These are phyloP conservation scores for Palloptera scutellata DNA, from an alignment of 2,888 invertebrate genomes.

Conservation along the genomic window DNA sequence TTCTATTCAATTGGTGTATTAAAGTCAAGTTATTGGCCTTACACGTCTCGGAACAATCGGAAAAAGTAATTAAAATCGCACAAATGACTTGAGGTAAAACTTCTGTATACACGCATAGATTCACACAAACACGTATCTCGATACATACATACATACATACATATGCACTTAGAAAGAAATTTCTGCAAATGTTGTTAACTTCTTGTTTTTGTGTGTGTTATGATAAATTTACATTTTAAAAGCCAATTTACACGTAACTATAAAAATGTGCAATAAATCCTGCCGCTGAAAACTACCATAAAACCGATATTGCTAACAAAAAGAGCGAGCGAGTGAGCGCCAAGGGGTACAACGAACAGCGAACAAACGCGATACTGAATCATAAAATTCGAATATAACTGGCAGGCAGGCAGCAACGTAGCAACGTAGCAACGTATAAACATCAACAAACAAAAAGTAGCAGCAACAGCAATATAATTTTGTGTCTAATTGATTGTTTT, in stretches of 20 bases:
- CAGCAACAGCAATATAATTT: conserved; percentile 43
- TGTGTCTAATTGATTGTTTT: conserved; percentile 58
- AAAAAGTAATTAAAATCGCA: too few relatives aligned
- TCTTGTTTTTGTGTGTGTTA: conserved; percentile 41
- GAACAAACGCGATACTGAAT: not conserved
- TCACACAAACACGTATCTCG: not conserved
- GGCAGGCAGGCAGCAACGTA: conserved; percentile 17
- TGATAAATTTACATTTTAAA: conserved; percentile 63
- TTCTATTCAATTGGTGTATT: too few relatives aligned
- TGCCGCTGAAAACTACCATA: conserved; percentile 47
- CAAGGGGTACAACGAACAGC: not conserved
- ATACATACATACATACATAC: not conserved
- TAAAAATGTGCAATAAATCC: conserved; percentile 61
- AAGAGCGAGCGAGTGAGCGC: not conserved
- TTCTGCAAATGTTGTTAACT: not conserved
- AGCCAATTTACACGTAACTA: conserved; percentile 64
- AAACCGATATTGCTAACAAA: conserved; percentile 25
- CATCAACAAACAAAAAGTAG: not conserved
- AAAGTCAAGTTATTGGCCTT: too few relatives aligned
- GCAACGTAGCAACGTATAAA: too few relatives aligned
- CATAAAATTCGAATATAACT: conserved; percentile 25
- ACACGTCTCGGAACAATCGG: too few relatives aligned
- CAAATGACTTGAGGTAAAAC: too few relatives aligned
- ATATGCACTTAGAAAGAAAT: not conserved
- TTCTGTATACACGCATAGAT: not conserved